phyloP scores from a whole-genome alignment of 2,888 invertebrate genomes.

The Endomychus coccineus region DNA sequence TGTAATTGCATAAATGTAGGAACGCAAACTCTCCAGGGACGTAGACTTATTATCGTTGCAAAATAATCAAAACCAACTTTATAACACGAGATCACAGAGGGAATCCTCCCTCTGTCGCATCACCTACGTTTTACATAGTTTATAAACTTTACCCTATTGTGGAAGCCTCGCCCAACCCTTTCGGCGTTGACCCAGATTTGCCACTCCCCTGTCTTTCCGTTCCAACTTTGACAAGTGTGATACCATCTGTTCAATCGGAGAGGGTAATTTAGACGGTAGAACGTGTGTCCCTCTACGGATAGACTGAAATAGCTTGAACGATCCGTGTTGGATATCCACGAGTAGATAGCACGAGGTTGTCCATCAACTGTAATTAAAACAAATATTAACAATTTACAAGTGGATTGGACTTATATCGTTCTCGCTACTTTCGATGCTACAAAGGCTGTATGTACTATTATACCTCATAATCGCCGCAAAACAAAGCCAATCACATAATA shows the following conservation, averaged over 20 bases:
- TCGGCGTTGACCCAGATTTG: conserved; percentile 83
- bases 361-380: conserved; percentile 54
- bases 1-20: too few species aligned
- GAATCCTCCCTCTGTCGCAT: too few species aligned
- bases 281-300: conserved; percentile 73
- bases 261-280: conserved; percentile 68
- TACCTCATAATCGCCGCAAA: too few species aligned
- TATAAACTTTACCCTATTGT: conserved; percentile 81
- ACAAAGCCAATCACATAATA: neutral
- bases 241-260: conserved; percentile 68
- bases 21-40: too few species aligned
- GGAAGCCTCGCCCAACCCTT: conserved; percentile 77
- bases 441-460: too few species aligned
- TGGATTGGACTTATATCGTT: too few species aligned
- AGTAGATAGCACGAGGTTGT: conserved; percentile 64
- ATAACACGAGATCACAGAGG: too few species aligned
- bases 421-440: too few species aligned
- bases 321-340: conserved; percentile 74
- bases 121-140: too few species aligned
- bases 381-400: too few species aligned
- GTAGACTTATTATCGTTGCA: too few species aligned
- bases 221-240: conserved; percentile 83
- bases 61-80: too few species aligned
- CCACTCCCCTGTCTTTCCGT: conserved; percentile 84
- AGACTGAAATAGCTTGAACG: conserved; percentile 77